phyloP scores from a whole-genome alignment of 2,797 vertebrate species.

The Rhynchonycteris naso region DNA sequence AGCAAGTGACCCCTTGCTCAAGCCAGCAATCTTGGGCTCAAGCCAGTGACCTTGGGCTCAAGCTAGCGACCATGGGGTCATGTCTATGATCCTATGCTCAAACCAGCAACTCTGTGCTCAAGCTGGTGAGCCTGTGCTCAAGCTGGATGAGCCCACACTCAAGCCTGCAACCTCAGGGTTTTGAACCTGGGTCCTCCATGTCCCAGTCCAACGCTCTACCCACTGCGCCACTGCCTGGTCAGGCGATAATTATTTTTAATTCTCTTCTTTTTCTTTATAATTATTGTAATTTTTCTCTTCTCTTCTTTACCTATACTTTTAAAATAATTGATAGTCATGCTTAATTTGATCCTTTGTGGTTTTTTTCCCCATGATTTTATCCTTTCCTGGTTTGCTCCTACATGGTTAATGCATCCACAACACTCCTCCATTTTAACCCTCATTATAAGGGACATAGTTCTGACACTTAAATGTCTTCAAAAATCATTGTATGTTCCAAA shows the following conservation, averaged over 20 bases:
- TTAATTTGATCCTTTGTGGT: not conserved
- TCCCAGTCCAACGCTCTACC: too few relatives aligned
- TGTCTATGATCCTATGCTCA: too few relatives aligned
- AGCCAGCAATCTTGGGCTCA: too few relatives aligned
- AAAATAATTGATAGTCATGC: not conserved
- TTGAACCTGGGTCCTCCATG: too few relatives aligned
- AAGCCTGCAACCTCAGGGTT: too few relatives aligned
- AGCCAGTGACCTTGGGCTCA: too few relatives aligned
- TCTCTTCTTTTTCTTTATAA: not conserved
- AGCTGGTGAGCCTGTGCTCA: too few relatives aligned
- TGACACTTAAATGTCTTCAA: not conserved
- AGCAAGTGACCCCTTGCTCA: too few relatives aligned
- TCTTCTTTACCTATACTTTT: not conserved
- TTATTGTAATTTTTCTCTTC: not conserved
- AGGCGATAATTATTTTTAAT: not conserved
- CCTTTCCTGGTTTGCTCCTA: not conserved
- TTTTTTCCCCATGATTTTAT: not conserved
- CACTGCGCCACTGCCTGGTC: too few relatives aligned
- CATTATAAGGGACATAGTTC: not conserved
- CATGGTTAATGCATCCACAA: not conserved
- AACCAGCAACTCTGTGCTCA: too few relatives aligned
- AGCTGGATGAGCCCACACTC: too few relatives aligned
- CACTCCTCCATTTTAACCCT: not conserved
- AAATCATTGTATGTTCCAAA: not conserved
- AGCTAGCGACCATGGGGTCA: too few relatives aligned